Conservation (phyloP, 1,140 invertebrate genomes). For the Rhopalosiphum maidis region DNA sequence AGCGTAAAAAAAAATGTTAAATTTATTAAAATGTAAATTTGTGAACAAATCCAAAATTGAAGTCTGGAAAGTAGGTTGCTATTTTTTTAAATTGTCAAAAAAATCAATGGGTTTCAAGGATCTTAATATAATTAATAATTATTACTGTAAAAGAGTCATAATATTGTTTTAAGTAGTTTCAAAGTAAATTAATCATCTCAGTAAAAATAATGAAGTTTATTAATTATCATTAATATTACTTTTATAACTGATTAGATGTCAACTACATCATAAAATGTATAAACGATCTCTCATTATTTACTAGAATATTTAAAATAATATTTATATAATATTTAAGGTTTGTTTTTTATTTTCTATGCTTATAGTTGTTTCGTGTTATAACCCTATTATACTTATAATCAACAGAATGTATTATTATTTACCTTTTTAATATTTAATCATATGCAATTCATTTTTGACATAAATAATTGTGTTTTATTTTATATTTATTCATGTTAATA, state of each 20-base stretch:
- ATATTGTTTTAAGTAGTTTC: background rate
- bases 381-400: no score
- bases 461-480: background rate
- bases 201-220: background rate
- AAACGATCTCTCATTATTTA: background rate
- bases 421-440: background rate
- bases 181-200: background rate
- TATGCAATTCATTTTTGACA: background rate
- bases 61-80: background rate
- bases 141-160: background rate
- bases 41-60: background rate
- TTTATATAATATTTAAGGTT: background rate
- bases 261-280: conserved; percentile 6
- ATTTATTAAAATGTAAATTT: background rate
- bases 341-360: background rate
- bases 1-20: background rate
- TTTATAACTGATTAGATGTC: background rate
- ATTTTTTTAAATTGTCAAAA: background rate
- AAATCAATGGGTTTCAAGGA: background rate
- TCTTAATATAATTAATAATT: background rate
- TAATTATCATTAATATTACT: conserved; percentile 11
- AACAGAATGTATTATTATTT: background rate
- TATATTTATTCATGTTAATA: background rate
- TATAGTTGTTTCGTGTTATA: background rate
- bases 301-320: background rate